Percentiles rank a stretch among this genome's conserved stretches.
phyloP scores from a whole-genome alignment of 2,888 invertebrate genomes.

The Coenonympha glycerion region DNA sequence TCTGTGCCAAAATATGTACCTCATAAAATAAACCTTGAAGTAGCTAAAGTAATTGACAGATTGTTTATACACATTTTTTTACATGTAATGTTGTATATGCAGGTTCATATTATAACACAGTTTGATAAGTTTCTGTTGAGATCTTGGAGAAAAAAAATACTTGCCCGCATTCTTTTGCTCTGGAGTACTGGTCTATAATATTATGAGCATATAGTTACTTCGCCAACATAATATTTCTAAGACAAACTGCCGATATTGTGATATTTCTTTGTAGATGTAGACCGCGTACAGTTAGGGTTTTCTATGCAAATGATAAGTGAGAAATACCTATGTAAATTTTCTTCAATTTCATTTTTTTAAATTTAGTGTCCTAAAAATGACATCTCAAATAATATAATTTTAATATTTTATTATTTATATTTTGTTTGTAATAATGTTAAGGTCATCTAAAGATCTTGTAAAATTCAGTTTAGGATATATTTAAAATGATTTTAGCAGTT shows the following conservation, averaged over 20 bases:
- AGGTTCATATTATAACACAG: slow-evolving; percentile 25
- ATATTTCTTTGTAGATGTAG: slow-evolving; percentile 30
- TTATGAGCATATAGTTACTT: slow-evolving; percentile 1
- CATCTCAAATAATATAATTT: too few relatives aligned
- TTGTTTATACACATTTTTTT: slow-evolving; percentile 59
- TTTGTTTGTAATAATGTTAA: too few relatives aligned
- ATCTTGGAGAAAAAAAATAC: slow-evolving; percentile 29
- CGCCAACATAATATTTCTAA: slow-evolving; percentile 13
- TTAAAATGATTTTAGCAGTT: neutral
- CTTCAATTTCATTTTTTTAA: too few relatives aligned
- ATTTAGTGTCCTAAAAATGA: too few relatives aligned
- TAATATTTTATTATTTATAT: too few relatives aligned
- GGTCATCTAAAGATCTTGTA: too few relatives aligned
- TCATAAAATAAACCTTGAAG: slow-evolving; percentile 78
- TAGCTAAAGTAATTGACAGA: slow-evolving; percentile 67
- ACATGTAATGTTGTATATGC: slow-evolving; percentile 36
- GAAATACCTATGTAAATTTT: too few relatives aligned
- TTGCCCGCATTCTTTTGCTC: slow-evolving; percentile 29
- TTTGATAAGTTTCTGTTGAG: slow-evolving; percentile 18
- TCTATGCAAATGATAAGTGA: slow-evolving; percentile 1
- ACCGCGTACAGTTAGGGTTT: slow-evolving; percentile 13
- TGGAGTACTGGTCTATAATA: slow-evolving; percentile 9
- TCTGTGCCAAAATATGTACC: slow-evolving; percentile 90
- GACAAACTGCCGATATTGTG: slow-evolving; percentile 35
- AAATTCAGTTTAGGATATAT: too few relatives aligned